These are phyloP conservation scores for Zootoca vivipara DNA, from an alignment of 2,113 vertebrate species.

Conservation along the genomic window DNA sequence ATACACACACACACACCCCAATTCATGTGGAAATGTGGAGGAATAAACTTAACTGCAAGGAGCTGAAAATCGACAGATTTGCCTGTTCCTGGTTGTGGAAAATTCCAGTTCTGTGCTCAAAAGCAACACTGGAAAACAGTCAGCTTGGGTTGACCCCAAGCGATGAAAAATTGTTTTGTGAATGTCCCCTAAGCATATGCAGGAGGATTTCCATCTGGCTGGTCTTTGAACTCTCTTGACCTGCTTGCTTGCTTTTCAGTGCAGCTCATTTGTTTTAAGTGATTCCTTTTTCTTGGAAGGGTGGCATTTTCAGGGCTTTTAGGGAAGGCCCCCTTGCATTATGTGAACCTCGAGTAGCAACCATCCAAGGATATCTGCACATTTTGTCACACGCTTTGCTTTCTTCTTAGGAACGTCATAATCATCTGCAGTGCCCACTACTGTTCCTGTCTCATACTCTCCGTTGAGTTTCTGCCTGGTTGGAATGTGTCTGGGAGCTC, in stretches of 20 bases:
- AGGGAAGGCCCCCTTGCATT: background rate
- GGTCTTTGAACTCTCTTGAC: slow-evolving; percentile 30
- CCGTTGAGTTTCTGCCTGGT: too few species aligned
- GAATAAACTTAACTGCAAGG: too few species aligned
- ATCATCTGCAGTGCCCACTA: background rate
- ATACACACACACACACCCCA: too few species aligned
- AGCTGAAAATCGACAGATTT: too few species aligned
- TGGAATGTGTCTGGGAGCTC: too few species aligned
- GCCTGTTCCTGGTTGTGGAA: background rate
- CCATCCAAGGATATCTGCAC: background rate
- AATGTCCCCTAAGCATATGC: background rate
- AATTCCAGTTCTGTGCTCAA: background rate
- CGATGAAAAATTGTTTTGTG: slow-evolving; percentile 18
- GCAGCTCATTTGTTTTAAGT: slow-evolving; percentile 11
- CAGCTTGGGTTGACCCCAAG: slow-evolving; percentile 17
- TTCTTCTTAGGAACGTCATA: background rate
- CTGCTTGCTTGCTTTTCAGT: slow-evolving; percentile 4
- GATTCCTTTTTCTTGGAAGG: background rate
- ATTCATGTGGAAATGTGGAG: too few species aligned
- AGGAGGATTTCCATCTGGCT: slow-evolving; percentile 19
- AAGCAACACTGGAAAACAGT: background rate
- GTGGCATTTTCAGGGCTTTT: background rate
- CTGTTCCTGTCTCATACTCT: background rate
- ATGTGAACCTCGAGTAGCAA: background rate
- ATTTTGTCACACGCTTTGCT: background rate